Evolutionary conservation across 2,797 vertebrate species (phyloP).

Genomic region (Zenarchopterus dispar): DNA sequence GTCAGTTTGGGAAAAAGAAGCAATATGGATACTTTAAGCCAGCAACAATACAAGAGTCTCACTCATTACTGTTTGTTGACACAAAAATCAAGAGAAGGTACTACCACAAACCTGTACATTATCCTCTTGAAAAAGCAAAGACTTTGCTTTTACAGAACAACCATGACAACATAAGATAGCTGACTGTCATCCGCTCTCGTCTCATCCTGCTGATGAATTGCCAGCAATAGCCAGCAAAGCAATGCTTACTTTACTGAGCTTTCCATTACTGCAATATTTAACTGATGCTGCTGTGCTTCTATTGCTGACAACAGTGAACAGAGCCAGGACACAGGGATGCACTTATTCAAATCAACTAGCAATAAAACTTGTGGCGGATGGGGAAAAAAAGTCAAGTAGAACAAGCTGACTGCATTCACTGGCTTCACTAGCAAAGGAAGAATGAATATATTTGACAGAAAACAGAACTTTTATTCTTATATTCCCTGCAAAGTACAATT

Average conservation of each 20-base stretch:
- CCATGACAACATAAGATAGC: slow-evolving; percentile 4
- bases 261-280: slow-evolving; percentile 12
- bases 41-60: slow-evolving; percentile 15
- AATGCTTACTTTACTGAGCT: slow-evolving; percentile 6
- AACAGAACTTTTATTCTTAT: too few species aligned
- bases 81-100: slow-evolving; percentile 7
- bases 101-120: not conserved
- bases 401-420: too few species aligned
- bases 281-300: not conserved
- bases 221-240: slow-evolving; percentile 14
- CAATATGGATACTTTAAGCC: slow-evolving; percentile 9
- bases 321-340: slow-evolving; percentile 6
- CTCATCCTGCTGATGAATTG: not conserved
- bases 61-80: slow-evolving; percentile 11
- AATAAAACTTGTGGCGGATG: slow-evolving; percentile 15
- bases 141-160: too few species aligned
- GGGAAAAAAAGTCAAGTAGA: too few species aligned
- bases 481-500: too few species aligned
- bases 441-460: too few species aligned
- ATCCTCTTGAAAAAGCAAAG: too few species aligned
- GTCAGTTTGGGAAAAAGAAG: slow-evolving; percentile 14
- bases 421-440: too few species aligned
- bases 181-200: not conserved
- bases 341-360: slow-evolving; percentile 42
- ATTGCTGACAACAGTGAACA: slow-evolving; percentile 16